These are phyloP conservation scores for Lycodopsis pacificus DNA, from an alignment of 2,797 vertebrate genomes.

Conservation along the genomic window DNA sequence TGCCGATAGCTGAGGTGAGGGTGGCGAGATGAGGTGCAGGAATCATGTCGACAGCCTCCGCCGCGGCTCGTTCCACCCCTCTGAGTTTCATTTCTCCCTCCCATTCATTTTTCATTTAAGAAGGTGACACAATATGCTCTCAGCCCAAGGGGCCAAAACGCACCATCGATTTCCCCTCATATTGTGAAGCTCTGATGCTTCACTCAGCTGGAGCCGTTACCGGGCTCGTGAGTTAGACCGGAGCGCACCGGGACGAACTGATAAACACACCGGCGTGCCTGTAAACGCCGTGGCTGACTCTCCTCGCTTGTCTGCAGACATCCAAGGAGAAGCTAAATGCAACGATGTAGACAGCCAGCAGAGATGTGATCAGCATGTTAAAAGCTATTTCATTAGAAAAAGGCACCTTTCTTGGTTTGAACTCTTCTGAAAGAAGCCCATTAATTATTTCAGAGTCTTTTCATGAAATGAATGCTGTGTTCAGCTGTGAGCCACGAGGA, in stretches of 20 bases:
- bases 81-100: constrained; percentile 72
- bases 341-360: constrained; percentile 24
- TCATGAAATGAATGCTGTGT: constrained; percentile 6
- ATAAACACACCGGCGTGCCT: constrained; percentile 49
- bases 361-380: constrained; percentile 41
- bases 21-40: constrained; percentile 57
- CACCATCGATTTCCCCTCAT: constrained; percentile 77
- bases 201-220: constrained; percentile 52
- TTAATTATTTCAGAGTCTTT: constrained; percentile 15
- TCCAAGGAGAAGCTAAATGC: constrained; percentile 14
- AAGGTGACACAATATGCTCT: constrained; percentile 79
- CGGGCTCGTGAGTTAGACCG: constrained; percentile 49
- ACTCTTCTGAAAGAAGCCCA: constrained; percentile 9
- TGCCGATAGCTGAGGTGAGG: constrained; percentile 53
- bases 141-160: constrained; percentile 70
- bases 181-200: constrained; percentile 68
- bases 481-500: neutral
- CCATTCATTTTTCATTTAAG: constrained; percentile 83
- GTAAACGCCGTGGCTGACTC: constrained; percentile 53
- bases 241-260: constrained; percentile 44
- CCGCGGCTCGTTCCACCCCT: constrained; percentile 71
- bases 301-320: constrained; percentile 19
- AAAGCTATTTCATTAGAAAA: constrained; percentile 46
- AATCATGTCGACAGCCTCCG: constrained; percentile 70
- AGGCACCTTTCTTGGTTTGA: constrained; percentile 15